These are phyloP conservation scores for Aphelinus certus DNA, from an alignment of 1,140 invertebrate species.

Conservation along the genomic window DNA sequence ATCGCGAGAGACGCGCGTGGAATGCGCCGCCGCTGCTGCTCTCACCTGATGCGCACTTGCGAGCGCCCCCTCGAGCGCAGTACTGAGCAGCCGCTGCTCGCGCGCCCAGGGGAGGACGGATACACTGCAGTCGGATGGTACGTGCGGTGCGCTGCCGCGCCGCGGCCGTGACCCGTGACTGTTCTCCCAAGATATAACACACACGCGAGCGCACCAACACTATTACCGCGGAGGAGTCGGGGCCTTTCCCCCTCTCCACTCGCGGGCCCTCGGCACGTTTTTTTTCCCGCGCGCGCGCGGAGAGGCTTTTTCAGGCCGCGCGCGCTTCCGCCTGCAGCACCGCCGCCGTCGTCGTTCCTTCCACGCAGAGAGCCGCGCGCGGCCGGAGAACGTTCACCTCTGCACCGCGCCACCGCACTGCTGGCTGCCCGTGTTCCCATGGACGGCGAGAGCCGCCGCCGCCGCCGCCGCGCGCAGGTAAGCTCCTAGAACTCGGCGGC, in stretches of 20 bases:
- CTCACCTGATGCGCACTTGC: not conserved
- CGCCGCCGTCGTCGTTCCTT: too few species aligned
- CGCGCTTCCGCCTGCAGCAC: too few species aligned
- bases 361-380: not conserved
- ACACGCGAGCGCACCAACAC: slow-evolving; percentile 3
- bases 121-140: not conserved
- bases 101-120: not conserved
- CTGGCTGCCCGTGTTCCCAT: too few species aligned
- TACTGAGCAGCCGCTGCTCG: not conserved
- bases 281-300: too few species aligned
- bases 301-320: too few species aligned
- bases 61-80: not conserved
- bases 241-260: not conserved
- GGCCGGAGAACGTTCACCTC: slow-evolving; percentile 15
- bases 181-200: not conserved
- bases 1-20: not conserved
- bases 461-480: too few species aligned
- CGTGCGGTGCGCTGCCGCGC: not conserved
- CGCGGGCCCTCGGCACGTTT: too few species aligned
- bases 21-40: not conserved
- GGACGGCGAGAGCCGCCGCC: too few species aligned
- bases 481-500: too few species aligned
- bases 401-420: too few species aligned
- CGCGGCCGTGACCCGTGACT: slow-evolving; percentile 35
- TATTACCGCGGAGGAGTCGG: not conserved